Evolutionary conservation across 1,140 invertebrate species (phyloP).

Genomic region (Drosophila takahashii): DNA sequence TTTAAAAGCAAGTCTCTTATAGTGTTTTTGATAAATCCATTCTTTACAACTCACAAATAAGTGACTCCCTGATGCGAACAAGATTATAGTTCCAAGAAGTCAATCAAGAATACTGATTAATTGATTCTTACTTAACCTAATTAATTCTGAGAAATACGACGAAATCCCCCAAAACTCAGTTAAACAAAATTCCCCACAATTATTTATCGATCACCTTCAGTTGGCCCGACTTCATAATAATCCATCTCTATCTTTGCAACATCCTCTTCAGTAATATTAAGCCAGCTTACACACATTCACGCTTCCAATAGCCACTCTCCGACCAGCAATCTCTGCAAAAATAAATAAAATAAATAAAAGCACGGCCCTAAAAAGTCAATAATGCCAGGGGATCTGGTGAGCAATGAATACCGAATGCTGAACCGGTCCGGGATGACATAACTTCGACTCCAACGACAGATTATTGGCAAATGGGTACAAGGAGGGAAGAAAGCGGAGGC

Average conservation of each 20-base stretch:
- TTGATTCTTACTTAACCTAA: neutral
- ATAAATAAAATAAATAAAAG: slow-evolving; percentile 41
- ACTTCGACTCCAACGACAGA: slow-evolving; percentile 69
- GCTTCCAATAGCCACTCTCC: neutral
- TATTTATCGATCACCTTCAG: slow-evolving; percentile 14
- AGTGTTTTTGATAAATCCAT: neutral
- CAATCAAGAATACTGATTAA: neutral
- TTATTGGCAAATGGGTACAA: slow-evolving; percentile 63
- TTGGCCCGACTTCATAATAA: slow-evolving; percentile 39
- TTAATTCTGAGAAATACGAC: slow-evolving; percentile 16
- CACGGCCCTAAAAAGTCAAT: slow-evolving; percentile 60
- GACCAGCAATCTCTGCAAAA: slow-evolving; percentile 2
- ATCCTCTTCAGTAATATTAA: slow-evolving; percentile 47
- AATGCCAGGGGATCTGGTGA: slow-evolving; percentile 66
- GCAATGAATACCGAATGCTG: slow-evolving; percentile 38
- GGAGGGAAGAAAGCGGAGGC: slow-evolving; percentile 22
- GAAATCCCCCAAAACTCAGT: neutral
- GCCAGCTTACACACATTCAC: slow-evolving; percentile 20
- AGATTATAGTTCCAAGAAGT: neutral
- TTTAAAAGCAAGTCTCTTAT: too few species aligned
- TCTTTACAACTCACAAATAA: neutral
- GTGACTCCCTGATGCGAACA: neutral
- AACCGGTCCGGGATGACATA: slow-evolving; percentile 77
- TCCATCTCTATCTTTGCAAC: slow-evolving; percentile 1
- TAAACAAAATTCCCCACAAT: slow-evolving; percentile 26